Conservation (phyloP, 2,888 invertebrate genomes). For the Xylota segnis region DNA sequence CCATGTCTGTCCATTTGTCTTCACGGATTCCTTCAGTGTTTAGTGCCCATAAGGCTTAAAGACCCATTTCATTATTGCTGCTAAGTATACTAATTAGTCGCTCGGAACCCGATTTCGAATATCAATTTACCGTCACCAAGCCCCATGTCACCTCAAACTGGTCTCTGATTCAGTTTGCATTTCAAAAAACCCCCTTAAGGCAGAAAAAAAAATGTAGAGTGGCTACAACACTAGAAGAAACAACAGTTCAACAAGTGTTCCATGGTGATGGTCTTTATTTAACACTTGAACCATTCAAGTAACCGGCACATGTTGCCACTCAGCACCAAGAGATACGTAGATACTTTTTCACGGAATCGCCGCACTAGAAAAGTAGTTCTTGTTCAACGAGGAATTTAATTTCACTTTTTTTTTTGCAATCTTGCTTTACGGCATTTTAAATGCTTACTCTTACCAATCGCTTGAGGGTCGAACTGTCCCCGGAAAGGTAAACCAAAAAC, state of each 20-base stretch:
- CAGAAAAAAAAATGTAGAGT: constrained; percentile 1
- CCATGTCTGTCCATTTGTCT: neutral
- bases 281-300: constrained; percentile 29
- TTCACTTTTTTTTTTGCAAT: constrained; percentile 1
- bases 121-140: neutral
- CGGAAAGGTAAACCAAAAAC: neutral
- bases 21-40: neutral
- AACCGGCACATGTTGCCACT: constrained; percentile 32
- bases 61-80: neutral
- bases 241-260: constrained; percentile 20
- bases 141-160: neutral
- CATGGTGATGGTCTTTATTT: constrained; percentile 29
- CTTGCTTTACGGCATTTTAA: neutral
- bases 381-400: neutral
- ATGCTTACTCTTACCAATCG: neutral
- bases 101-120: constrained; percentile 8
- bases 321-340: neutral
- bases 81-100: constrained; percentile 19
- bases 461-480: neutral
- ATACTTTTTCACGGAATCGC: neutral
- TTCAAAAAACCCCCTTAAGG: constrained; percentile 27
- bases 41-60: neutral
- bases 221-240: constrained; percentile 3
- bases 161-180: constrained; percentile 36
- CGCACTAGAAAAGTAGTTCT: neutral